Base-by-base conservation (phyloP, 1,140 invertebrate genomes). In the Agrypnia vestita region DNA sequence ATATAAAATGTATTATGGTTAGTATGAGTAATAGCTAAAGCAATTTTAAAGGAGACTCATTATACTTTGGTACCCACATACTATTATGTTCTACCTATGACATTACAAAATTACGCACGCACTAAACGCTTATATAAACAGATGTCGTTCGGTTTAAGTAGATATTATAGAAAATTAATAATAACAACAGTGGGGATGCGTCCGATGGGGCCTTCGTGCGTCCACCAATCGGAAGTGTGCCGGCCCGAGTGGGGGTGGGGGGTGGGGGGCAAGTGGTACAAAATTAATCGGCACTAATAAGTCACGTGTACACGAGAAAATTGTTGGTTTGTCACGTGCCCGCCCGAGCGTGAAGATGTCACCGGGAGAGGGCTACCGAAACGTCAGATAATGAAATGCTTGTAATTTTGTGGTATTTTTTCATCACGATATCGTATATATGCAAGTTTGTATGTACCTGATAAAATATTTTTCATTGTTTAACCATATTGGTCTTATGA, bases 231-330 rank as follows among this genome's bases (percentile, higher is more conserved):
- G 15, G 15, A 0, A 59, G 7, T 9, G 12, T 4, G 15, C 7
- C 7, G 17, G 15, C 55, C 55, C n/a, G n/a, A n/a, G n/a, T n/a
- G n/a, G n/a, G n/a, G n/a, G n/a, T n/a, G n/a, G n/a, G 3, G 55
- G 8, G 15, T 1, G 13, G 55, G 55, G 35, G 44, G 25, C 13
- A 12, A 59, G n/a, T 13, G 61, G 61, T 43, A 64, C 35, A 64
- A 43, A 82, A 80, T 82, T 82, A 82, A 82, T 82, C 81, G 81
- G 25, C 81, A 82, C 81, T 82, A 82, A 82, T 82, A 82, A 80
- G 81, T 82, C 81, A 77, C 78, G 81, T 80, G 81, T 71, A 79
- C 76, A 74, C 44, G 19, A 80, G 76, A 79, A 80, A 80, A 82
- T 80, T 80, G 64, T 53, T 77, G 74, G 56, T 64, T 25, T 76